Evolutionary conservation across 2,888 invertebrate species (phyloP), one percentile per base, ranked within the genome.

Genomic region (Nomada flava): DNA sequence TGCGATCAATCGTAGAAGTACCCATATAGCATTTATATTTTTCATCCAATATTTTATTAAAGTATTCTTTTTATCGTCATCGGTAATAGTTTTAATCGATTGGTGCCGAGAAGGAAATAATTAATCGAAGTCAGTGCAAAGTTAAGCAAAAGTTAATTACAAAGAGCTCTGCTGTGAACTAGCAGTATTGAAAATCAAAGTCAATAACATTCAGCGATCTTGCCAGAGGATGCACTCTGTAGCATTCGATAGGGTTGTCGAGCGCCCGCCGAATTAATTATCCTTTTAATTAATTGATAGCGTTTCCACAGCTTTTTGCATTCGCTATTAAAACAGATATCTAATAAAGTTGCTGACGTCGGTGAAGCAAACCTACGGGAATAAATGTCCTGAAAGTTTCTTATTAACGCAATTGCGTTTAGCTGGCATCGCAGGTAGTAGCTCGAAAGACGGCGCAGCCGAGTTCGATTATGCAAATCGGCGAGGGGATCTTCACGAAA

Each of bases 341-440:
- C n/a, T 29, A 4, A 13, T 52, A 60, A 55, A 72, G 60, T 52
- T 53, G 42, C 53, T 20, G 36, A 60, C 42, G 36, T 26, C n/a
- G 69, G 42, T 52, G 57, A 55, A 57, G 60, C 79, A 76, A 79
- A 83, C 59, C 63, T 69, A 79, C 74, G 65, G 79, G 75, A 89
- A 88, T 90, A 89, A 89, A 88, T 88, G 85, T 75, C 82, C 85
- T 79, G 86, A 89, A 90, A 91, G 87, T 91, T 91, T 87, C 86
- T 89, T 90, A 89, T 91, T 91, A 89, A 90, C 88, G 86, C 77
- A 67, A 74, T 53, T 60, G 77, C 78, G 76, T 75, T 75, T 79
- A 78, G 68, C 71, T 11, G 68, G 20, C 63, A 29, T 15, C 18
- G 57, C 68, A 29, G 75, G 68, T 69, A 53, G 70, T 7, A 53